Percentiles rank a stretch among this genome's conserved stretches.
Evolutionary conservation across 2,113 vertebrate species (phyloP).

Genomic region (Ivindomyrus marchei): DNA sequence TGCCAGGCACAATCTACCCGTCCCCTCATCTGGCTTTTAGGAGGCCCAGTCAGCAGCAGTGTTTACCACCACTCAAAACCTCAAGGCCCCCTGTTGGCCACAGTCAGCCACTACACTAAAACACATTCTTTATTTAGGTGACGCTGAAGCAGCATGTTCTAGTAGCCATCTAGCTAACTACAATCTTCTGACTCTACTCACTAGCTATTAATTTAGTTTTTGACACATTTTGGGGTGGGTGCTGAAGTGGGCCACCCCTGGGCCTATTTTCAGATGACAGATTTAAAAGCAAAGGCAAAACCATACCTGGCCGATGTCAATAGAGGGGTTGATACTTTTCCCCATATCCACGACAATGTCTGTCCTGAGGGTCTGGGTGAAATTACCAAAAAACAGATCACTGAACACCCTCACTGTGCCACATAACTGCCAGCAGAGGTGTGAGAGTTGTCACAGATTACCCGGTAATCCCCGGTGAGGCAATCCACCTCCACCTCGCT

Average conservation of each 20-base stretch:
- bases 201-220: neutral
- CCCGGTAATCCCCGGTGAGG: conserved; percentile 82
- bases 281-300: neutral
- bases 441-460: conserved; percentile 33
- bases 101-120: neutral
- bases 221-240: neutral
- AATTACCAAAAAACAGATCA: neutral
- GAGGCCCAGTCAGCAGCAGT: too few relatives aligned
- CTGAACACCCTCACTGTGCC: neutral
- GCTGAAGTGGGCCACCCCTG: neutral
- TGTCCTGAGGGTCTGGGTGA: conserved; percentile 67
- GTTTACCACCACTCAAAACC: neutral
- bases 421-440: neutral
- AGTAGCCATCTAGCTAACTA: neutral
- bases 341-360: conserved; percentile 74
- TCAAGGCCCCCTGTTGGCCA: neutral
- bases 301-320: conserved; percentile 81
- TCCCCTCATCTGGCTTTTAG: neutral
- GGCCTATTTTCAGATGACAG: neutral
- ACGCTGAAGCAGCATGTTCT: neutral
- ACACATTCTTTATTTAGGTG: neutral
- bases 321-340: conserved; percentile 75
- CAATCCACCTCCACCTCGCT: conserved; percentile 85
- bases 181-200: neutral
- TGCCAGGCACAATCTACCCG: neutral